These are phyloP conservation scores for Stenolophus ochropezus DNA, from an alignment of 2,888 invertebrate species.

Conservation along the genomic window DNA sequence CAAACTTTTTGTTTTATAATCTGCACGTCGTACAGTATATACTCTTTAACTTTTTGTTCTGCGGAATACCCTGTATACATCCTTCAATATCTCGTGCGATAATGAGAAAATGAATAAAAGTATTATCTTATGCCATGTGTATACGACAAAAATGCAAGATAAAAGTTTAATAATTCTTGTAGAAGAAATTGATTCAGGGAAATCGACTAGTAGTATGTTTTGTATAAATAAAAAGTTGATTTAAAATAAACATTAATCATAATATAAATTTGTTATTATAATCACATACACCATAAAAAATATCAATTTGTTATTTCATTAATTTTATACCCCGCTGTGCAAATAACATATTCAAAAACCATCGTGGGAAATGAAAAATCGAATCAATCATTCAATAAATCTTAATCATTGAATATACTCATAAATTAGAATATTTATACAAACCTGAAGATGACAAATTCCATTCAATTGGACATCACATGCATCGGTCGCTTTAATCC, in stretches of 20 bases:
- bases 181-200: too few species aligned
- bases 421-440: background rate
- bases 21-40: too few species aligned
- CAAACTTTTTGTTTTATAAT: too few species aligned
- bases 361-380: background rate
- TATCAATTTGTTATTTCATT: background rate
- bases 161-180: too few species aligned
- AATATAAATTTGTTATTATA: background rate
- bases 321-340: background rate
- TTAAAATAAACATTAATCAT: background rate
- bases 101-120: too few species aligned
- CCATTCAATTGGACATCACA: background rate
- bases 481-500: background rate
- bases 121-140: too few species aligned
- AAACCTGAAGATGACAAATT: background rate
- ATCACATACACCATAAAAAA: background rate
- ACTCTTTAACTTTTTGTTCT: too few species aligned
- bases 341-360: background rate
- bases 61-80: too few species aligned
- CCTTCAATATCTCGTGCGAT: too few species aligned
- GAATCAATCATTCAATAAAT: constrained; percentile 15
- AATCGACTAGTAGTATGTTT: too few species aligned
- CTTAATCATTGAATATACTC: background rate
- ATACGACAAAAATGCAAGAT: too few species aligned
- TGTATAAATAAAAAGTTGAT: too few species aligned